Evolutionary conservation across 2,113 vertebrate species (phyloP), one percentile per base, ranked within the genome.

Genomic region (Neodontobutis hainanensis): DNA sequence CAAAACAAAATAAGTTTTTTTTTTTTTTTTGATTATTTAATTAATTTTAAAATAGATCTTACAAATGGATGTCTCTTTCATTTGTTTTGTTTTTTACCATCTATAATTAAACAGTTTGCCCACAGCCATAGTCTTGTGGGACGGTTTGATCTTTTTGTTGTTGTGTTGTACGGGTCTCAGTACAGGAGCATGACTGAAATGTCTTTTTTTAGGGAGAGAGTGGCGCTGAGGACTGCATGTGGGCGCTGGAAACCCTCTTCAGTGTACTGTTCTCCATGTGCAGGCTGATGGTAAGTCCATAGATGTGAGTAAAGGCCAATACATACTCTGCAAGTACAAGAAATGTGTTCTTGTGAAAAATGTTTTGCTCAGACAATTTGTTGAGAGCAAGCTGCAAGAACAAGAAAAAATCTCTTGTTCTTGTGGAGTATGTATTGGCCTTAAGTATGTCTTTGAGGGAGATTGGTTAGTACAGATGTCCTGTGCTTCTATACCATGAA

Each of bases 211-310:
- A 99, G 97, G 97, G 97, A 0, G 96, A 99, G 90, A 95, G 87
- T 53, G 97, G 96, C 10, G 89, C 82, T 11, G 94, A 95, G 47
- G 97, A 99, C 88, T 99, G 97, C 74, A 71, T 95, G 77, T 92
- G 89, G 89, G 95, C 96, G 73, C 90, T 99, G 88, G 96, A 99
- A 92, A 98, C 96, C 56, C 92, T 98, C 87, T 98, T 96, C 67
- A 96, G 95, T 49, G 94, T 99, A 72, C 90, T 99, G n/a, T 94
- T 96, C 85, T 95, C 95, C 85, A 96, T 99, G 93, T 99, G 97
- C 92, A 94, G 94, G 81, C 93, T 99, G 64, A 99, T 99, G 97
- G 97, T 99, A 92, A 96, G 96, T 87, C 71, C 71, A 85, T 63
- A 36, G 34, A 36, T 42, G 19, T 27, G 19, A 27, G 19, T 27